A percentile compares a stretch with the other conserved stretches of the same genome.
phyloP scores from a whole-genome alignment of 2,888 invertebrate genomes.

The Cantharis flavilabris region DNA sequence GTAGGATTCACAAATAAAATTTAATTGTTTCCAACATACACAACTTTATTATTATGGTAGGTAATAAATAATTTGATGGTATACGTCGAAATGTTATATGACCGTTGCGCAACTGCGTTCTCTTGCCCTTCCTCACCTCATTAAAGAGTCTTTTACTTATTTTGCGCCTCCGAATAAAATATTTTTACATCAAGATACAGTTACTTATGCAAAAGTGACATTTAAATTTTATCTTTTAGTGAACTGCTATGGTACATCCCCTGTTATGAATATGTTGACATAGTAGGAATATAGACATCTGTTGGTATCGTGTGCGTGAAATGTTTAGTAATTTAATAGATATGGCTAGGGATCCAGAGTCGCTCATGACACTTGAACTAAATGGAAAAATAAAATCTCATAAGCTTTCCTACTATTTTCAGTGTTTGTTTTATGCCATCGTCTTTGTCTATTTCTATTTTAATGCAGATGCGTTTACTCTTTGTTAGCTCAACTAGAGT shows the following conservation, averaged over 20 bases:
- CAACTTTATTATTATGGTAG: neutral
- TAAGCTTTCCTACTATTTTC: neutral
- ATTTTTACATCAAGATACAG: neutral
- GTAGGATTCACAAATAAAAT: neutral
- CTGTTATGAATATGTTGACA: conserved; percentile 40
- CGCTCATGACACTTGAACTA: neutral
- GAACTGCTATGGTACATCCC: neutral
- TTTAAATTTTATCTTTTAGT: neutral
- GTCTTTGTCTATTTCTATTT: neutral
- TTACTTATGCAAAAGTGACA: neutral
- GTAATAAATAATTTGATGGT: neutral
- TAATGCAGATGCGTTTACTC: neutral
- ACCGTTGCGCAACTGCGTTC: neutral
- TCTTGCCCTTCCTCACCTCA: neutral
- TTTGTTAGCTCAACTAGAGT: neutral
- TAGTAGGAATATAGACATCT: conserved; percentile 38
- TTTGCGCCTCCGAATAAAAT: neutral
- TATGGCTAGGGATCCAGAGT: neutral
- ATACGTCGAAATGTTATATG: neutral
- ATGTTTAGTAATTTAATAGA: conserved; percentile 3
- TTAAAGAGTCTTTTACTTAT: neutral
- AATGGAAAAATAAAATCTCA: neutral
- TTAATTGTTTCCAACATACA: neutral
- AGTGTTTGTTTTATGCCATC: neutral
- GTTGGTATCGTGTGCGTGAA: conserved; percentile 28